These are phyloP conservation scores for Neuroscelio doddi DNA, from an alignment of 2,888 invertebrate species.

Conservation along the genomic window DNA sequence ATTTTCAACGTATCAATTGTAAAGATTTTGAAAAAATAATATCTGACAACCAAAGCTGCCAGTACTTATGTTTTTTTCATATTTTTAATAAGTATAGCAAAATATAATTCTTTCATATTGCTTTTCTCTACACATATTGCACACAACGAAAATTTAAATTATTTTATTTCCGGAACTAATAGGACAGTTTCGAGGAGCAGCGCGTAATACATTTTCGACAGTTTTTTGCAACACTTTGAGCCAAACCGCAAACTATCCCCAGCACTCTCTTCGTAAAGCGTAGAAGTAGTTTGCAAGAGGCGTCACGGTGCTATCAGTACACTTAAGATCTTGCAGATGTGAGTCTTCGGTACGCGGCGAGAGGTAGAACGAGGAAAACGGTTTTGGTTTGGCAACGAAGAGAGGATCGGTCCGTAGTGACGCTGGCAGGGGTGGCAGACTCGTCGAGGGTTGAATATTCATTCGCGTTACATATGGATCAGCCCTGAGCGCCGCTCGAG, in stretches of 20 bases:
- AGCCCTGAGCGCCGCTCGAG: conserved; percentile 59
- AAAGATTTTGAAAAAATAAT: too few relatives aligned
- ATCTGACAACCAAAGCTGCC: too few relatives aligned
- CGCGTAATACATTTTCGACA: conserved; percentile 12
- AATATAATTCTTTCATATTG: too few relatives aligned
- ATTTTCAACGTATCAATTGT: too few relatives aligned
- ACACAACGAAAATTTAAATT: too few relatives aligned
- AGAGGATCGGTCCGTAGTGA: conserved; percentile 48
- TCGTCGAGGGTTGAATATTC: conserved; percentile 69
- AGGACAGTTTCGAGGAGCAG: too few relatives aligned
- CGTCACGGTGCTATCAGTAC: conserved; percentile 59
- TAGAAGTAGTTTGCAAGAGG: conserved; percentile 33
- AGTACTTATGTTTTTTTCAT: too few relatives aligned
- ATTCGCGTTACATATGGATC: conserved; percentile 72
- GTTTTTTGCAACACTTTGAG: conserved; percentile 18
- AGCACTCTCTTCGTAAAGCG: conserved; percentile 29
- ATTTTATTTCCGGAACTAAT: too few relatives aligned
- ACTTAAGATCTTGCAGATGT: conserved; percentile 61
- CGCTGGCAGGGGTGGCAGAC: conserved; percentile 48
- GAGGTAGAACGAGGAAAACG: conserved; percentile 44
- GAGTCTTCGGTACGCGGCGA: conserved; percentile 37
- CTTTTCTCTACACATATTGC: too few relatives aligned
- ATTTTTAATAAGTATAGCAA: too few relatives aligned
- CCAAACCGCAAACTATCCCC: conserved; percentile 26
- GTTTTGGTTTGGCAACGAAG: conserved; percentile 48